Percentiles rank a stretch among this genome's conserved stretches.
These are phyloP conservation scores for Lasioglossum morio DNA, from an alignment of 2,888 invertebrate genomes.

Conservation along the genomic window DNA sequence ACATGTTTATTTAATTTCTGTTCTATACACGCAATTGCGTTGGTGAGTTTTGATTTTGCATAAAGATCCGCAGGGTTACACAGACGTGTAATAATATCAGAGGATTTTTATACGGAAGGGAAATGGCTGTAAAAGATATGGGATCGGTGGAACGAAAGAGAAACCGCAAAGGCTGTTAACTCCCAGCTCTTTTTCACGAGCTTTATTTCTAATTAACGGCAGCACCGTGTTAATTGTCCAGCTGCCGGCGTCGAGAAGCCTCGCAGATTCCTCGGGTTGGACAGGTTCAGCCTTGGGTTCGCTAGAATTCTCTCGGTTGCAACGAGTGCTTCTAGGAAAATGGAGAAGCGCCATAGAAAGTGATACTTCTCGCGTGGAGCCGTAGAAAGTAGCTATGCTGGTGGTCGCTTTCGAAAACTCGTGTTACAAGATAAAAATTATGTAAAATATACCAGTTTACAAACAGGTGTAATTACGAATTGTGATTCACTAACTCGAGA, in stretches of 20 bases:
- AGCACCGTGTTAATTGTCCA: conserved; percentile 72
- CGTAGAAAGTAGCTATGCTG: background rate
- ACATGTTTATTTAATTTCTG: too few species aligned
- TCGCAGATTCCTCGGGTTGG: conserved; percentile 65
- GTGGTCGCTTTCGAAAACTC: conserved; percentile 10
- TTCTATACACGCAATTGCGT: too few species aligned
- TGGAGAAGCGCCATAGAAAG: conserved; percentile 49
- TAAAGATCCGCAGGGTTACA: too few species aligned
- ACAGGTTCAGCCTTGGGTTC: conserved; percentile 49
- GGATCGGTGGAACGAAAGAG: conserved; percentile 39
- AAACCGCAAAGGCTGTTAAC: conserved; percentile 50
- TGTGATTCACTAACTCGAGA: background rate
- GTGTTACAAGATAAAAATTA: background rate
- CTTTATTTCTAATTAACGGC: conserved; percentile 74
- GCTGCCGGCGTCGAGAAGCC: conserved; percentile 59
- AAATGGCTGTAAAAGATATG: background rate
- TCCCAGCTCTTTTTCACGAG: conserved; percentile 53
- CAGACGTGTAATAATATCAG: background rate
- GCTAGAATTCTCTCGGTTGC: conserved; percentile 57
- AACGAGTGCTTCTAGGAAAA: conserved; percentile 59
- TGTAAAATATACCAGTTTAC: background rate
- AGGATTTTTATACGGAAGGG: background rate
- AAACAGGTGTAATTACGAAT: background rate
- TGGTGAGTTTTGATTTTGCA: too few species aligned
- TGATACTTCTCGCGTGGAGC: conserved; percentile 40